Evolutionary conservation across 2,888 invertebrate genomes (phyloP), one percentile per base, ranked within the genome.

Genomic region (Sepioteuthis lessoniana): DNA sequence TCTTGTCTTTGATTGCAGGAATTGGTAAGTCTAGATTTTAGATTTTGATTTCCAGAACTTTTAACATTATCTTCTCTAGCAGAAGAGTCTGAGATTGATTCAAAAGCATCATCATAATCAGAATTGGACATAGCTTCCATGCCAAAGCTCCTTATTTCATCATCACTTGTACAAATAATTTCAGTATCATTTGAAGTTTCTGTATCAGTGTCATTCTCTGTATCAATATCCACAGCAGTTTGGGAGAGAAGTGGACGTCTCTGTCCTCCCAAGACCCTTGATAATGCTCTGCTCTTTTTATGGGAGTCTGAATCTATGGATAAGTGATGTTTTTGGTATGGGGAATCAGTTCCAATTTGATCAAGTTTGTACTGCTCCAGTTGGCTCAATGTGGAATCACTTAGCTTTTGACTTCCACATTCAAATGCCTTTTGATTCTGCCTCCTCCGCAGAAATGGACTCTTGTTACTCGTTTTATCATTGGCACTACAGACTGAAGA

Each of bases 151-250:
- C n/a, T 76, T 76, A 76, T n/a, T 35, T 76, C 76, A 42, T 92
- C 92, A 42, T 92, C 92, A 47, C 92, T 92, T 10, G 46, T 92
- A 19, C n/a, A 92, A 92, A 47, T 92, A 31, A 47, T 47, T 46
- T 92, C 92, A 46, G 46, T 47, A 42, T 46, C 92, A 19, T 42
- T 92, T 42, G 92, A 92, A 28, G n/a, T 92, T 92, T 42, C 42
- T n/a, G 92, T 46, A 42, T 92, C 92, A 4, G 35, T 76, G 28
- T 92, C 92, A 35, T 47, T 47, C 19, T 92, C 92, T 47, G 92
- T 47, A 92, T 46, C 92, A 47, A 92, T 47, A 28, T 92, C 92
- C 31, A 92, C 42, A 21, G 92, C 92, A n/a, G 46, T 46, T 92
- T 92, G 92, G 19, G 47, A 42, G 42, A n/a, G 31, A 21, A 92